Evolutionary conservation across 2,113 vertebrate genomes (phyloP), one percentile per base, ranked within the genome.

Genomic region (Marmota flaviventris): DNA sequence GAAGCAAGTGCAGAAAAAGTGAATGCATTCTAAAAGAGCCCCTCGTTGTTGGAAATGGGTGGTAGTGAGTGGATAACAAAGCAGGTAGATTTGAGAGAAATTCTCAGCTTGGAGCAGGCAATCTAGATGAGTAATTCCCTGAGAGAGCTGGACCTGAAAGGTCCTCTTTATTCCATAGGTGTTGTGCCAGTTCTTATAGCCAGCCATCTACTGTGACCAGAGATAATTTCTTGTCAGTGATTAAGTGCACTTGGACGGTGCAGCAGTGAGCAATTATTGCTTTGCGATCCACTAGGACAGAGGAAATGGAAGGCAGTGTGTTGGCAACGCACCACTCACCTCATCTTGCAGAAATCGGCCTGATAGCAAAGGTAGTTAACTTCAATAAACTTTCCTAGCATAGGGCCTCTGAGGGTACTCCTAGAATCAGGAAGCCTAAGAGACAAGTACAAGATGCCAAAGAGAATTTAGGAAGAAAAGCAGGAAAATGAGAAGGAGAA

Each of bases 381-480:
- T 77, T 82, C n/a, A 48, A 73, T 85, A 89, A 86, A 61, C 81
- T 98, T 85, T 67, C 89, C 91, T 89, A 89, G 58, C 76, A 79
- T 37, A 94, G 32, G 32, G 56, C 13, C 51, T 85, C 1, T 42
- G 53, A 78, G 72, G 51, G 14, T 93, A 90, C 94, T 95, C 97
- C 95, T 92, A 95, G 76, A 97, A 97, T 92, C 67, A 75, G 53
- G 69, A 94, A 82, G 39, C 11, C 16, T 67, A 9, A 1, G 93
- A 91, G 27, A 75, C n/a, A 93, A 89, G 42, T 89, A 83, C 58
- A 73, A 86, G 20, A 76, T 92, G 65, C 69, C 75, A 91, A 91
- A 78, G 16, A 89, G 77, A 89, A 73, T 39, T 77, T 69, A 69
- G 56, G 24, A 85, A 91, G 17, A 76, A 4, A 61, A 22, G 14